Evolutionary conservation across 1,140 invertebrate genomes (phyloP), one percentile per base, ranked within the genome.

Genomic region (Eriosoma lanigerum): DNA sequence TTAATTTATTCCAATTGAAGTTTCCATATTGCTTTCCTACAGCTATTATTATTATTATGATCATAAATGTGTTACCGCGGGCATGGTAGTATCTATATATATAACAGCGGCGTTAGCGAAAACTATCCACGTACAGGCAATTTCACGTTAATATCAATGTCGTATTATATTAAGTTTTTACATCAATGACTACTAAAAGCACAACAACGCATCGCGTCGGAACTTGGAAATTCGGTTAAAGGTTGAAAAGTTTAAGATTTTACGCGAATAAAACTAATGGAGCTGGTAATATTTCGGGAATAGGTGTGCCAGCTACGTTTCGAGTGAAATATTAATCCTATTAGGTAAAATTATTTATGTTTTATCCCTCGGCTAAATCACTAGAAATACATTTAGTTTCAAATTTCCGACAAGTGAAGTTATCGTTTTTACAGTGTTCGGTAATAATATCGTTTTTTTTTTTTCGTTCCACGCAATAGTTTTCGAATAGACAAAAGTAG

Each of bases 261-360:
- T 8, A 15, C 10, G 38, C 0, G 29, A 46, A 68, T 46, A 48
- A 0, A 68, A 68, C 21, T 24, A 68, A 21, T 24, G 10, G 21
- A 68, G 38, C 46, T 4, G 64, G 44, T 68, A 24, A 68, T 68
- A 68, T 46, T 44, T 24, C 21, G 19, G 13, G 13, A 46, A 68
- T 46, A 68, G n/a, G 1, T 68, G 10, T 15, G 12, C 46, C n/a
- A n/a, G n/a, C 3, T 38, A 8, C 32, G 32, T 38, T 66, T 21
- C 10, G 12, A 68, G 21, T 68, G 44, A 68, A 24, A 68, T 48
- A 48, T 24, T 64, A 64, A 64, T 64, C 62, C 62, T 64, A 44
- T 64, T 64, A 38, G 9, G 10, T 64, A 64, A 62, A 64, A 64
- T 68, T 68, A 68, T 68, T 68, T 46, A 68, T 46, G 38, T 68